Conservation (phyloP, 2,888 invertebrate genomes). For the Xestia xanthographa region DNA sequence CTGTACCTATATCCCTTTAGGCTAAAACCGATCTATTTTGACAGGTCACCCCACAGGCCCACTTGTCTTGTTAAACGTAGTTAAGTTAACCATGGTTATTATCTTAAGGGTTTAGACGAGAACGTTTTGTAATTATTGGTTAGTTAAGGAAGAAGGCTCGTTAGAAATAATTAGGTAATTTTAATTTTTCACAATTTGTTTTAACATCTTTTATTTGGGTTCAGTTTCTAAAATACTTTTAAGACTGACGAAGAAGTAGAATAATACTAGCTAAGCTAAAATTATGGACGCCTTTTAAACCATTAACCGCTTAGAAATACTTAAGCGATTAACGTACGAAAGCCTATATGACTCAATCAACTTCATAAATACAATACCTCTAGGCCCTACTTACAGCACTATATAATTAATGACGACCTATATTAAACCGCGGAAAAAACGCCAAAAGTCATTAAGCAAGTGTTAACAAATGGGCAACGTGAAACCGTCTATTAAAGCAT, state of each 20-base stretch:
- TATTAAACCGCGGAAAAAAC: slow-evolving; percentile 42
- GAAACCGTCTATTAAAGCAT: slow-evolving; percentile 35
- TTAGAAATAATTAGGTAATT: slow-evolving; percentile 17
- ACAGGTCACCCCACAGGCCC: slow-evolving; percentile 29
- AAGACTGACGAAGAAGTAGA: background rate
- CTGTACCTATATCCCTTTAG: slow-evolving; percentile 26
- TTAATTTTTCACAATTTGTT: slow-evolving; percentile 1
- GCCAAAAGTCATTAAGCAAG: slow-evolving; percentile 45
- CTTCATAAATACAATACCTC: slow-evolving; percentile 30
- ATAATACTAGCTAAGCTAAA: background rate
- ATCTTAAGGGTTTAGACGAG: slow-evolving; percentile 3
- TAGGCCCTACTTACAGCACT: slow-evolving; percentile 28
- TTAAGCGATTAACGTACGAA: slow-evolving; percentile 12
- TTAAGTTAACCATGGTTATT: slow-evolving; percentile 32
- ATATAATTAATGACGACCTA: slow-evolving; percentile 41
- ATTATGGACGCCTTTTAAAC: slow-evolving; percentile 2
- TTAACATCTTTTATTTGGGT: background rate
- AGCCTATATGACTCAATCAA: slow-evolving; percentile 47
- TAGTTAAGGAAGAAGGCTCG: slow-evolving; percentile 7
- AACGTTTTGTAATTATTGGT: slow-evolving; percentile 22
- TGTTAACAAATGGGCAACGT: slow-evolving; percentile 52
- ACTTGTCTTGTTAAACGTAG: slow-evolving; percentile 25
- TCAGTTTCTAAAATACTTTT: background rate
- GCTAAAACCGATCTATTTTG: slow-evolving; percentile 47
- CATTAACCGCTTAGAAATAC: slow-evolving; percentile 7